Conservation (phyloP, 2,113 vertebrate species). For the Melanotaenia duboulayi region DNA sequence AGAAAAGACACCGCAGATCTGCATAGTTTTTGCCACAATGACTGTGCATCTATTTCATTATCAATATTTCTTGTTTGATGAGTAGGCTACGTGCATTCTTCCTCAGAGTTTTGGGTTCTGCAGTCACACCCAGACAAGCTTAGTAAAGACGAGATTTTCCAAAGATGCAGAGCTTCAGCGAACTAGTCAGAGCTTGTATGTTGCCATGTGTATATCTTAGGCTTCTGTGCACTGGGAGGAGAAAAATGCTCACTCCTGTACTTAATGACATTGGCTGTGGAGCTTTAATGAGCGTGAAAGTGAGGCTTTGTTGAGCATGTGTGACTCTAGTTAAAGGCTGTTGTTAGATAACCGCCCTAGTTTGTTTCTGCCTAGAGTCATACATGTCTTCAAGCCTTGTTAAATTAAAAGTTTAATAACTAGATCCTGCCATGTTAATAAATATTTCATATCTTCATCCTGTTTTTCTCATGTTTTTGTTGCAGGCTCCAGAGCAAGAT, state of each 20-base stretch:
- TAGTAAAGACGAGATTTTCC: neutral
- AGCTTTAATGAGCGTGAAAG: constrained; percentile 45
- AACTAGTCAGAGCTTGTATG: constrained; percentile 66
- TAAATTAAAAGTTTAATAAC: constrained; percentile 56
- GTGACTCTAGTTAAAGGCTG: constrained; percentile 38
- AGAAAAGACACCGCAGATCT: constrained; percentile 2
- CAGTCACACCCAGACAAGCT: constrained; percentile 44
- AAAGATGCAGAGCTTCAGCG: constrained; percentile 1
- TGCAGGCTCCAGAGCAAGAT: constrained; percentile 93
- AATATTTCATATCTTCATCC: constrained; percentile 50
- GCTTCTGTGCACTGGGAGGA: constrained; percentile 7
- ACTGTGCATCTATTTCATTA: neutral
- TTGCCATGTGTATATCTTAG: constrained; percentile 19
- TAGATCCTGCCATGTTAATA: constrained; percentile 33
- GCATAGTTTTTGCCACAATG: constrained; percentile 11
- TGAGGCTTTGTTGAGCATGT: constrained; percentile 25
- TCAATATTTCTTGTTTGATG: neutral
- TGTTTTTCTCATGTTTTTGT: neutral
- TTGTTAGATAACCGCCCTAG: constrained; percentile 68
- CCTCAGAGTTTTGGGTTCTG: neutral
- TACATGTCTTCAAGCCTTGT: constrained; percentile 37
- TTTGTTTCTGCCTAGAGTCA: constrained; percentile 55
- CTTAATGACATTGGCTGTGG: constrained; percentile 21
- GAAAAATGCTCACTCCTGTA: constrained; percentile 49
- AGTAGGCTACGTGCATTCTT: neutral